Conservation (phyloP, 2,797 vertebrate species). For the Sebastes vulpes region DNA sequence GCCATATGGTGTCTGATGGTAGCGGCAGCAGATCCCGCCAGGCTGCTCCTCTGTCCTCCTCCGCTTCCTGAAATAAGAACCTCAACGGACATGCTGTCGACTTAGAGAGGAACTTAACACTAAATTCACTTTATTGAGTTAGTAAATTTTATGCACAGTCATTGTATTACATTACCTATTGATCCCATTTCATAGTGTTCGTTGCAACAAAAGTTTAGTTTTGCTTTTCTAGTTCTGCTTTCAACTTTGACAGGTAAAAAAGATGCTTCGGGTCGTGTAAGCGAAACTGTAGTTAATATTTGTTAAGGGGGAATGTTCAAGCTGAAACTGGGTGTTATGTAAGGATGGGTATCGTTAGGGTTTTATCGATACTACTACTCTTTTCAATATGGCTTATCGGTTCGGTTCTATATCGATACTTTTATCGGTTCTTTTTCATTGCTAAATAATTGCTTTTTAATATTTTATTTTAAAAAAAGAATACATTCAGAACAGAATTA, state of each 20-base stretch:
- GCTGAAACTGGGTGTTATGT: not conserved
- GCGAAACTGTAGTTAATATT: too few species aligned
- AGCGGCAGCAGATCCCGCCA: not conserved
- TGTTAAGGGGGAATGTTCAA: not conserved
- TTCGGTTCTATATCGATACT: too few species aligned
- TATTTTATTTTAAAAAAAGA: too few species aligned
- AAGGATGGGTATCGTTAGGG: too few species aligned
- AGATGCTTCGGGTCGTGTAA: not conserved
- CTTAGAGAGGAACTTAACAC: not conserved
- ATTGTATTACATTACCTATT: not conserved
- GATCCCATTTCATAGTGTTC: too few species aligned
- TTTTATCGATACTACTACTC: too few species aligned
- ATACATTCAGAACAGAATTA: too few species aligned
- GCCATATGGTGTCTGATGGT: conserved; percentile 31
- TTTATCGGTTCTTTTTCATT: too few species aligned
- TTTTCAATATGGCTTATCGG: too few species aligned
- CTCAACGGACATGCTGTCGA: not conserved
- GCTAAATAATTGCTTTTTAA: too few species aligned
- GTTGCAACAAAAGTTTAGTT: too few species aligned
- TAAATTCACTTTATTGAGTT: not conserved
- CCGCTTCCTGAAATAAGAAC: not conserved
- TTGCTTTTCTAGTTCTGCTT: not conserved
- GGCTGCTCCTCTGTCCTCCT: not conserved
- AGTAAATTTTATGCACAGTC: not conserved
- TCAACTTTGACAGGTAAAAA: not conserved